Conservation (phyloP, 2,888 invertebrate species). For the Clitarchus hookeri region DNA sequence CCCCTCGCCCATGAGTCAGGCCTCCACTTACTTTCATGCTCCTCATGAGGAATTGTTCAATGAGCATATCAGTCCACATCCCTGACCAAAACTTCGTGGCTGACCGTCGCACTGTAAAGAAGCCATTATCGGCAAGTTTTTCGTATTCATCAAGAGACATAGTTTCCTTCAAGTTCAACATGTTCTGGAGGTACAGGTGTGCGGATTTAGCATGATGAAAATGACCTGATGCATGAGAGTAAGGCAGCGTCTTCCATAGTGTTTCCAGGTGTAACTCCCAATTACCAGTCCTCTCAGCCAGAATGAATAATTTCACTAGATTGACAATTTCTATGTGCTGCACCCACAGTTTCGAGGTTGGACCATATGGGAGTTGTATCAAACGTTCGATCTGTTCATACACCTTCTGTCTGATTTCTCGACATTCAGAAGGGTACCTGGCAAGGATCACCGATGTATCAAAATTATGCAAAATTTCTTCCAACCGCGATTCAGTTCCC, state of each 20-base stretch:
- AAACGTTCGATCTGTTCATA: too few species aligned
- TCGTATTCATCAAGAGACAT: constrained; percentile 23
- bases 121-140: not conserved
- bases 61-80: constrained; percentile 25
- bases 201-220: constrained; percentile 40
- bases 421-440: too few species aligned
- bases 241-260: constrained; percentile 35
- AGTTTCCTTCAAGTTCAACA: constrained; percentile 31
- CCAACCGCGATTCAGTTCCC: too few species aligned
- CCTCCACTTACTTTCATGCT: constrained; percentile 11
- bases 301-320: constrained; percentile 28
- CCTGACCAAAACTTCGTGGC: constrained; percentile 24
- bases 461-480: too few species aligned
- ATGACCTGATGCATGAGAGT: constrained; percentile 42
- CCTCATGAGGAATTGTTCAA: constrained; percentile 32
- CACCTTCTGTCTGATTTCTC: too few species aligned
- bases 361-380: too few species aligned
- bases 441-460: too few species aligned
- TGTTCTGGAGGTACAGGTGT: constrained; percentile 42
- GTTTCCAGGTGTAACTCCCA: constrained; percentile 38
- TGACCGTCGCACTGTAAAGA: constrained; percentile 26
- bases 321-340: constrained; percentile 37
- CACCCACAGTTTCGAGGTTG: too few species aligned
- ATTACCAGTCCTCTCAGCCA: constrained; percentile 34
- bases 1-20: not conserved